Evolutionary conservation across 64 coral and sea anemone genomes (phyloP), one percentile per base, ranked within the genome.

Genomic region (Astreopora myriophthalma): DNA sequence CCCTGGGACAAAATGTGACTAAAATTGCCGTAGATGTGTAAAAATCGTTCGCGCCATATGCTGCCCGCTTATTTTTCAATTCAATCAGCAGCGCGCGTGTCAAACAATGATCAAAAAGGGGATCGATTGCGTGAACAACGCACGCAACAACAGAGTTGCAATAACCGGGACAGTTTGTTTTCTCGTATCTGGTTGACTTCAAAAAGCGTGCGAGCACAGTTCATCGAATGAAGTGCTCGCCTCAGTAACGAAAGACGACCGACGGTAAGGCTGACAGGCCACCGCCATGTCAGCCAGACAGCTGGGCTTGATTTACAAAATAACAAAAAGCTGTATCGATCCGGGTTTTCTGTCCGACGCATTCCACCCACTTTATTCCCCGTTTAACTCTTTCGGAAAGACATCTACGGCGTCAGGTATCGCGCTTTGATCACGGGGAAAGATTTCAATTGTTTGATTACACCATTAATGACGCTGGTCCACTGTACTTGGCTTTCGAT

Each of bases 401-500:
- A 85, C 51, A 28, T 74, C 69, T 79, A 8, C 61, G 61, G 61
- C 65, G 29, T n/a, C 28, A 30, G 58, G 26, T 63, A 42, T 39
- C 74, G 58, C n/a, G 73, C 57, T 87, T 9, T 81, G 34, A 20
- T 34, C 28, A 55, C 69, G n/a, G 17, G 31, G 78, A 88, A 92
- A 89, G 87, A 96, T 89, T 81, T 57, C 76, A 68, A 73, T 19
- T 36, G 64, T 92, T 89, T 77, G 39, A 89, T 92, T 77, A 84
- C 84, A 92, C 35, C 44, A 19, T 75, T 88, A 91, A 91, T 86
- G 66, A 88, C 33, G 55, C 87, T 61, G 62, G 64, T 81, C 34
- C 16, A 68, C 20, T 52, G 67, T 84, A 42, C 24, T 76, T 34
- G 57, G 82, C 36, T 1, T 13, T 32, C 11, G 75, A 63, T 46